phyloP scores from a whole-genome alignment of 2,113 vertebrate genomes.

The Hippoglossus stenolepis region DNA sequence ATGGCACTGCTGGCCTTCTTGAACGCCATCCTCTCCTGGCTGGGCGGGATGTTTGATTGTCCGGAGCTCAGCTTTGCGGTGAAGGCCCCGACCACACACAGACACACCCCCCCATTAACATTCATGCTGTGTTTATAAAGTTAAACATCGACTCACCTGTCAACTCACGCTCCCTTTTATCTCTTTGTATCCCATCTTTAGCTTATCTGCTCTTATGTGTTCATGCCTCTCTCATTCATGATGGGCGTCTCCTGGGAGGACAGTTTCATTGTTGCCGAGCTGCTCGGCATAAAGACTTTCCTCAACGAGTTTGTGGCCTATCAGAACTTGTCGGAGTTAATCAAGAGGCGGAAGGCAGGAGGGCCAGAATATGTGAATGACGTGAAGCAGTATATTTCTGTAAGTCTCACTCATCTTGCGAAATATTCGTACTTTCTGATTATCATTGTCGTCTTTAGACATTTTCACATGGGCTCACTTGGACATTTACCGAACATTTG shows the following conservation, averaged over 20 bases:
- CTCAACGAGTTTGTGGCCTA: conserved; percentile 93
- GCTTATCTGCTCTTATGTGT: conserved; percentile 89
- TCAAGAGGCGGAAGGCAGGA: conserved; percentile 81
- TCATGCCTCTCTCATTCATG: conserved; percentile 92
- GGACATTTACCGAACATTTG: no score
- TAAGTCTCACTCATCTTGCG: conserved; percentile 36
- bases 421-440: no score
- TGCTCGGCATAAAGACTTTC: conserved; percentile 91
- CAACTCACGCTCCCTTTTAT: not conserved
- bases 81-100: conserved; percentile 23
- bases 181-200: conserved; percentile 51
- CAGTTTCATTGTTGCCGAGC: conserved; percentile 88
- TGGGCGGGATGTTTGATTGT: conserved; percentile 87
- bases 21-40: conserved; percentile 86
- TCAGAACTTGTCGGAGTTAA: conserved; percentile 84
- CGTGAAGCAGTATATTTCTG: conserved; percentile 85
- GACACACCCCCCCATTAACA: not conserved
- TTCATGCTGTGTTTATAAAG: not conserved
- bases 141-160: not conserved
- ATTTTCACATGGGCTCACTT: no score
- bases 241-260: conserved; percentile 94
- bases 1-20: conserved; percentile 86
- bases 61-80: conserved; percentile 91
- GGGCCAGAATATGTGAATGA: conserved; percentile 84
- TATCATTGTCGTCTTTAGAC: no score